These are phyloP conservation scores for Sparus aurata DNA, from an alignment of 2,797 vertebrate species.

Conservation along the genomic window DNA sequence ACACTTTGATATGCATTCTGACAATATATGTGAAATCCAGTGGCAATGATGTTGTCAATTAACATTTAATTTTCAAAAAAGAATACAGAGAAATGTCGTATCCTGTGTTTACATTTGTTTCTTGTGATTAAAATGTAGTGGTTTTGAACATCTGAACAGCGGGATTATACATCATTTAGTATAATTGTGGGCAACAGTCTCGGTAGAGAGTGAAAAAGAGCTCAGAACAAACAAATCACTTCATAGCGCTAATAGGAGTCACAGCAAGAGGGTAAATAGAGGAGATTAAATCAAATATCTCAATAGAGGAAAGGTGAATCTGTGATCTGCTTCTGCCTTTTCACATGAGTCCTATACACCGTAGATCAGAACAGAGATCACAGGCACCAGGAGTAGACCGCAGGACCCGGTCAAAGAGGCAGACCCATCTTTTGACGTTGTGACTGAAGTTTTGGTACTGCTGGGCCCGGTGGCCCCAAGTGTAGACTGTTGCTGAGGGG, in stretches of 20 bases:
- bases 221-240: conserved; percentile 38
- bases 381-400: conserved; percentile 42
- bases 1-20: too few relatives aligned
- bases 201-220: not conserved
- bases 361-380: conserved; percentile 28
- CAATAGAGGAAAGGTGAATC: not conserved
- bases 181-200: not conserved
- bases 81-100: not conserved
- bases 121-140: not conserved
- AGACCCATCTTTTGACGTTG: not conserved
- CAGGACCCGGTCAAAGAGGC: conserved; percentile 9
- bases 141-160: not conserved
- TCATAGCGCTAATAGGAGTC: conserved; percentile 14
- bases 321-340: not conserved
- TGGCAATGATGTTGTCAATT: not conserved
- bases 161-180: not conserved
- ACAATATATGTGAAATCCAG: not conserved
- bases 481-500: fast-evolving
- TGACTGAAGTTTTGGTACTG: fast-evolving
- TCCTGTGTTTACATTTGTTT: not conserved
- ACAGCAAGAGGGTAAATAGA: not conserved
- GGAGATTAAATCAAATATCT: not conserved
- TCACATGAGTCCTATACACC: not conserved
- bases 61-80: conserved; percentile 6
- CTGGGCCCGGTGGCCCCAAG: fast-evolving